These are phyloP conservation scores for Carterocephalus palaemon DNA, from an alignment of 2,888 invertebrate species.

Conservation along the genomic window DNA sequence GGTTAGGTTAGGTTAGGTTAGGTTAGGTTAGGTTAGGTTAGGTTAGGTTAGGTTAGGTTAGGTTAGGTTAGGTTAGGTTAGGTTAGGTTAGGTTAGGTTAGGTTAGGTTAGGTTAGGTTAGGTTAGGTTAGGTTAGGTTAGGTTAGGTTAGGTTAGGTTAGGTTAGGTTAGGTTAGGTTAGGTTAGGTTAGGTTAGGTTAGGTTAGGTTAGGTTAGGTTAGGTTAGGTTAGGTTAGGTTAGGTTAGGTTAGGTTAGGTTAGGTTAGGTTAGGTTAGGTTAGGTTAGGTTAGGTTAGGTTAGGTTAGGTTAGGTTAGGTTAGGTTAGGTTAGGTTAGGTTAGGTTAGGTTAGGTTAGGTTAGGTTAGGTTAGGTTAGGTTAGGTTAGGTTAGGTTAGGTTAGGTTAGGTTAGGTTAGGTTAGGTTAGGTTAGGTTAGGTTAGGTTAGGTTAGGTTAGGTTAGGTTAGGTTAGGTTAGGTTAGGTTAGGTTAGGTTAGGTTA, in stretches of 20 bases:
- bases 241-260: constrained; percentile 10
- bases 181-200: constrained; percentile 10
- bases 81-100: constrained; percentile 8
- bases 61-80: constrained; percentile 12
- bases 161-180: constrained; percentile 9
- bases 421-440: constrained; percentile 22
- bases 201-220: constrained; percentile 7
- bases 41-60: constrained; percentile 11
- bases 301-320: constrained; percentile 23
- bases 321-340: constrained; percentile 23
- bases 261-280: constrained; percentile 25
- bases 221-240: constrained; percentile 8
- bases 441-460: constrained; percentile 20
- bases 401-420: constrained; percentile 23
- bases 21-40: constrained; percentile 9
- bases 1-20: constrained; percentile 7
- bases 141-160: constrained; percentile 9
- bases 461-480: constrained; percentile 21
- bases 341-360: constrained; percentile 24
- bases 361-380: constrained; percentile 24
- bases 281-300: constrained; percentile 24
- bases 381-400: constrained; percentile 24
- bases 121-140: constrained; percentile 8
- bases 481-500: constrained; percentile 20
- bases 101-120: constrained; percentile 9